A percentile compares a stretch with the other conserved stretches of the same genome.
phyloP scores from a whole-genome alignment of 1,140 invertebrate genomes.

The Panulirus ornatus region DNA sequence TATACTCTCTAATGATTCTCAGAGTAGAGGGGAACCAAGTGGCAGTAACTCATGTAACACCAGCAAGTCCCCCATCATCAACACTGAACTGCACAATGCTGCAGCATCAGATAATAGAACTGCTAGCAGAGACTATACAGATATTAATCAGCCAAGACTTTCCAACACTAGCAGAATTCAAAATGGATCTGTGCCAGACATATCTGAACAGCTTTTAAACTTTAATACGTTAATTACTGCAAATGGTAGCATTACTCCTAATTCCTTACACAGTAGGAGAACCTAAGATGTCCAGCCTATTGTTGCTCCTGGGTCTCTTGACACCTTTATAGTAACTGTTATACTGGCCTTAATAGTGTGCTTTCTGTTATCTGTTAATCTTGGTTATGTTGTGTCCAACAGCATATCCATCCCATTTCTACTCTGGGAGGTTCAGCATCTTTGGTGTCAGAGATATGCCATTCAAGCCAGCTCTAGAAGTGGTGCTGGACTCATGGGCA shows the following conservation, averaged over 20 bases:
- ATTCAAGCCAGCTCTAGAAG: conserved; percentile 12
- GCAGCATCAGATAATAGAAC: neutral
- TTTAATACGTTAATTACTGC: conserved; percentile 19
- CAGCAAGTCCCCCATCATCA: neutral
- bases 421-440: conserved; percentile 38
- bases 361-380: conserved; percentile 1
- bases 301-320: neutral
- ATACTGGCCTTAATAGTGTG: conserved; percentile 51
- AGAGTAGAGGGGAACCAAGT: neutral
- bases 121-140: neutral
- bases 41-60: neutral
- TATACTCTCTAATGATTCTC: too few relatives aligned
- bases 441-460: conserved; percentile 46
- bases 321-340: conserved; percentile 24
- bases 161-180: conserved; percentile 1
- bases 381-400: conserved; percentile 50
- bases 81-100: neutral
- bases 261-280: neutral
- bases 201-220: conserved; percentile 41
- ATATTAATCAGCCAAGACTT: conserved; percentile 7
- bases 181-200: conserved; percentile 36
- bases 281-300: neutral
- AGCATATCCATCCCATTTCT: conserved; percentile 53
- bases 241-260: conserved; percentile 9
- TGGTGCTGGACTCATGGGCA: conserved; percentile 27